Evolutionary conservation across 2,888 invertebrate species (phyloP).

Genomic region (Luperina nickerlii): DNA sequence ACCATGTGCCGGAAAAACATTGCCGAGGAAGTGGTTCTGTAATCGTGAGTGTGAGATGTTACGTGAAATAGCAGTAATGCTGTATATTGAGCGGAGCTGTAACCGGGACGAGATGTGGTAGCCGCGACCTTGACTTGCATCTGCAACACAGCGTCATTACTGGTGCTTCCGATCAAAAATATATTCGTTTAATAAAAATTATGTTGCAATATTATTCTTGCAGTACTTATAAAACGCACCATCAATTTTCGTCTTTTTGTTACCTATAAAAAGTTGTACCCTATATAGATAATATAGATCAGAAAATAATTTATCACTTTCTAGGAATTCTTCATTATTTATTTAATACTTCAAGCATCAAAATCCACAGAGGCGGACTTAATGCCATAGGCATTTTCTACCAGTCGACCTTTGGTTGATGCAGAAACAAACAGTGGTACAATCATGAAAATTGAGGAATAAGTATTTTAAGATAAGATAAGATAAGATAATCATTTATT

Average conservation of each 20-base stretch:
- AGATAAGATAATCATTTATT: no score
- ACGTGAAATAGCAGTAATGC: neutral
- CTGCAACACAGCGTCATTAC: slow-evolving; percentile 15
- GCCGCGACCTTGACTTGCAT: slow-evolving; percentile 46
- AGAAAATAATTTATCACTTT: neutral
- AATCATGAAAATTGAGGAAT: no score
- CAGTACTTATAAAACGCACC: neutral
- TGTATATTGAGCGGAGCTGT: slow-evolving; percentile 37
- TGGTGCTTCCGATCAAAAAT: neutral
- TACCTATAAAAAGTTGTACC: neutral
- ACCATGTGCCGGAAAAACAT: neutral
- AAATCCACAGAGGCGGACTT: no score
- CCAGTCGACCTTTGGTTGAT: no score
- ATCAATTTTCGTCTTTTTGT: neutral
- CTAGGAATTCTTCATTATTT: neutral
- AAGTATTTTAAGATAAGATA: no score
- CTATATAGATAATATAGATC: neutral
- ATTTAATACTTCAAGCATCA: no score
- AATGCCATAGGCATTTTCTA: no score
- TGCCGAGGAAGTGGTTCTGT: neutral
- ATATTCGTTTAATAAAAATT: neutral
- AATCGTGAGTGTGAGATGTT: neutral
- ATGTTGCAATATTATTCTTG: neutral
- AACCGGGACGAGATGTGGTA: slow-evolving; percentile 30
- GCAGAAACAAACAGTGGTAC: no score